phyloP scores from a whole-genome alignment of 1,140 invertebrate genomes.

The Aphis craccivora region DNA sequence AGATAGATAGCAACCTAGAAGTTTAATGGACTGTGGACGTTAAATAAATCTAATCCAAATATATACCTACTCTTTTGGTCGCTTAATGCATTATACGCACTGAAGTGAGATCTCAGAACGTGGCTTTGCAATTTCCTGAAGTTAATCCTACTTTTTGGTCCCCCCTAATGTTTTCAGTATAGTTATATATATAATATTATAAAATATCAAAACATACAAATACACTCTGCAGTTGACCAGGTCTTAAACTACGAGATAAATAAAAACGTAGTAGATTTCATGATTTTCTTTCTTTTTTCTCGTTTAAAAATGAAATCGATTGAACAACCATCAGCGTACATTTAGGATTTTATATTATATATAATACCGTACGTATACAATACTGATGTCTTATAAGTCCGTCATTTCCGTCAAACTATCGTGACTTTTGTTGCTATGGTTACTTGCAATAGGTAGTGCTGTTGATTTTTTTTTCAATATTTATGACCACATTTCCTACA shows the following conservation, averaged over 20 bases:
- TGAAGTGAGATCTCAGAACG: background rate
- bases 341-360: background rate
- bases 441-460: background rate
- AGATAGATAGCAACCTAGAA: background rate
- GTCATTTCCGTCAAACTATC: background rate
- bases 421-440: background rate
- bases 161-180: background rate
- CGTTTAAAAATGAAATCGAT: background rate
- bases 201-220: background rate
- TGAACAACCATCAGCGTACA: background rate
- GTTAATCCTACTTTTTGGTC: background rate
- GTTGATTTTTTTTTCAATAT: background rate
- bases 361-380: background rate
- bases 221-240: background rate
- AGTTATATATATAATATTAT: background rate
- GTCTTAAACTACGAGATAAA: background rate
- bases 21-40: background rate
- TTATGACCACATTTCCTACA: background rate
- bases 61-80: background rate
- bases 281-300: background rate
- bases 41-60: conserved; percentile 30
- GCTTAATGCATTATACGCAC: background rate
- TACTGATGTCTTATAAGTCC: no score
- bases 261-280: background rate
- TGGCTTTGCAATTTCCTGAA: conserved; percentile 21